Evolutionary conservation across 2,888 invertebrate species (phyloP).

Genomic region (Andrena hattorfiana): DNA sequence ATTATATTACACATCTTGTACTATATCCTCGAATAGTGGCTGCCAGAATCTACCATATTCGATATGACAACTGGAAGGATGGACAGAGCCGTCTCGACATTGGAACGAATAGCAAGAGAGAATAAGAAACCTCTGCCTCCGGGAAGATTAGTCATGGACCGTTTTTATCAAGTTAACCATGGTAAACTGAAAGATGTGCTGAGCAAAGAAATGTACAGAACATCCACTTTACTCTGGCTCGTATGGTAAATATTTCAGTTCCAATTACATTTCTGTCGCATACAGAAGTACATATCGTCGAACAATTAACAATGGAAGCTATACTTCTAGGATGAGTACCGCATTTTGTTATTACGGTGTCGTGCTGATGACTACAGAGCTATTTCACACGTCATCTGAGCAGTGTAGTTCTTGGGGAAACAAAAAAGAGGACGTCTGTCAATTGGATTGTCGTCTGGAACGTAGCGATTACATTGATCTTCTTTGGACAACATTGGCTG

Average conservation of each 20-base stretch:
- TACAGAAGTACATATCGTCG: conserved; percentile 34
- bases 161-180: conserved; percentile 87
- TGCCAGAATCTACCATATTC: conserved; percentile 96
- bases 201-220: conserved; percentile 92
- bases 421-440: conserved; percentile 82
- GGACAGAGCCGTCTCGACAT: conserved; percentile 93
- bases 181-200: conserved; percentile 91
- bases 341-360: conserved; percentile 98
- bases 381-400: conserved; percentile 89
- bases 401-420: conserved; percentile 81
- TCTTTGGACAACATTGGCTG: conserved; percentile 96
- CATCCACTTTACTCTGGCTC: conserved; percentile 95
- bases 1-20: neutral
- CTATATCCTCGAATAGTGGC: conserved; percentile 89
- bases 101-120: conserved; percentile 94
- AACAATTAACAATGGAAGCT: neutral
- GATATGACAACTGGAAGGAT: conserved; percentile 95
- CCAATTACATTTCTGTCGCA: neutral
- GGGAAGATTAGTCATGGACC: conserved; percentile 93
- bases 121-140: conserved; percentile 95
- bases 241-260: conserved; percentile 90
- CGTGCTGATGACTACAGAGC: conserved; percentile 97
- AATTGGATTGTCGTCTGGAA: conserved; percentile 89
- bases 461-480: conserved; percentile 96
- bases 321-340: conserved; percentile 91